Evolutionary conservation across 2,888 invertebrate species (phyloP).

Genomic region (Ischnus inquisitorius): DNA sequence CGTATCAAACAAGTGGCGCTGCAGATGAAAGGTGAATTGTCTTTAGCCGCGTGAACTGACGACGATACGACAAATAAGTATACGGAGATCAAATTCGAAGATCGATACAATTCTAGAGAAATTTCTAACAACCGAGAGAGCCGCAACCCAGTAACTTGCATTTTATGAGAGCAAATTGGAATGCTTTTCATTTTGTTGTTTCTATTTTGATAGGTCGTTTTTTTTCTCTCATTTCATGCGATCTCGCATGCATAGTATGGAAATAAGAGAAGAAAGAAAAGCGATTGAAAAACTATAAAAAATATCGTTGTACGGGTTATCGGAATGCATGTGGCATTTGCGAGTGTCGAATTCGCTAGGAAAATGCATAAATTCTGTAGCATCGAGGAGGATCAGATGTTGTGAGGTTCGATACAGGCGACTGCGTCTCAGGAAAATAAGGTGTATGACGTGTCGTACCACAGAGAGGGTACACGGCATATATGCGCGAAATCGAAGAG

Average conservation of each 20-base stretch:
- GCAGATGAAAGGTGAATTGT: slow-evolving; percentile 28
- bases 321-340: background rate
- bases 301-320: no score
- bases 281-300: no score
- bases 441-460: slow-evolving; percentile 44
- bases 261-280: no score
- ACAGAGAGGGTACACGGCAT: slow-evolving; percentile 7
- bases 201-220: background rate
- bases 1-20: slow-evolving; percentile 10
- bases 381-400: slow-evolving; percentile 40
- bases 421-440: slow-evolving; percentile 24
- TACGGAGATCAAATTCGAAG: background rate
- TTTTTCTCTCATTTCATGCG: no score
- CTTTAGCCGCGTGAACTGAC: slow-evolving; percentile 15
- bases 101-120: slow-evolving; percentile 12
- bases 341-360: slow-evolving; percentile 27
- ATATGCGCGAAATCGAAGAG: slow-evolving; percentile 8
- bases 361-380: slow-evolving; percentile 19
- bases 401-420: slow-evolving; percentile 11
- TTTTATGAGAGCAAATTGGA: background rate
- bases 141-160: no score
- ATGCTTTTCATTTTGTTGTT: background rate
- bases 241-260: no score
- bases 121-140: no score
- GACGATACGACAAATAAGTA: slow-evolving; percentile 1